Percentiles rank a stretch among this genome's conserved stretches.
Conservation (phyloP, 1,140 invertebrate species). For the Heliconius hermathena region DNA sequence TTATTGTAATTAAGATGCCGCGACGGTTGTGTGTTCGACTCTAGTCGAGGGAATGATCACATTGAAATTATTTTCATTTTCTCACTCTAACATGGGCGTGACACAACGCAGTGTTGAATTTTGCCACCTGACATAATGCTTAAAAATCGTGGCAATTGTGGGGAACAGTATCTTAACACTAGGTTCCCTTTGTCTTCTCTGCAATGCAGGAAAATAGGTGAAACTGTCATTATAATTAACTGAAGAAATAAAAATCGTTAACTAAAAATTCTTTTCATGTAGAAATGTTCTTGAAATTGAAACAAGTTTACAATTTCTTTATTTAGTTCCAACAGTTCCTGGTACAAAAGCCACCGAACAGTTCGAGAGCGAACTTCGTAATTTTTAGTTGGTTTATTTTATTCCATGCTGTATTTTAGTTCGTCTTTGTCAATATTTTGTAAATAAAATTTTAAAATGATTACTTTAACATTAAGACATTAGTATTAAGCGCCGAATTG, state of each 20-base stretch:
- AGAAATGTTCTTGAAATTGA: slow-evolving; percentile 11
- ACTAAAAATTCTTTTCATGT: background rate
- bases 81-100: too few relatives aligned
- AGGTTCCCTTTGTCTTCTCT: too few relatives aligned
- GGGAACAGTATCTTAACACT: too few relatives aligned
- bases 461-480: background rate
- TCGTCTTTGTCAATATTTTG: slow-evolving; percentile 13
- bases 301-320: slow-evolving; percentile 24
- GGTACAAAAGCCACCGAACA: slow-evolving; percentile 17
- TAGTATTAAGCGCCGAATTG: background rate
- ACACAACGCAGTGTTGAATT: too few relatives aligned
- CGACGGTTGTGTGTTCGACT: too few relatives aligned
- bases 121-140: too few relatives aligned
- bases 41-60: too few relatives aligned
- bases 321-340: slow-evolving; percentile 17
- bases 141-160: too few relatives aligned
- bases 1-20: too few relatives aligned
- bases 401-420: background rate
- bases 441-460: slow-evolving; percentile 5
- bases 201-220: too few relatives aligned
- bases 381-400: slow-evolving; percentile 17
- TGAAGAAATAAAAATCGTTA: background rate
- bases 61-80: too few relatives aligned
- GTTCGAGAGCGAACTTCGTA: slow-evolving; percentile 3
- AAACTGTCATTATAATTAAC: too few relatives aligned